Base-by-base conservation (phyloP, 2,888 invertebrate genomes). In the Margaritifera margaritifera region DNA sequence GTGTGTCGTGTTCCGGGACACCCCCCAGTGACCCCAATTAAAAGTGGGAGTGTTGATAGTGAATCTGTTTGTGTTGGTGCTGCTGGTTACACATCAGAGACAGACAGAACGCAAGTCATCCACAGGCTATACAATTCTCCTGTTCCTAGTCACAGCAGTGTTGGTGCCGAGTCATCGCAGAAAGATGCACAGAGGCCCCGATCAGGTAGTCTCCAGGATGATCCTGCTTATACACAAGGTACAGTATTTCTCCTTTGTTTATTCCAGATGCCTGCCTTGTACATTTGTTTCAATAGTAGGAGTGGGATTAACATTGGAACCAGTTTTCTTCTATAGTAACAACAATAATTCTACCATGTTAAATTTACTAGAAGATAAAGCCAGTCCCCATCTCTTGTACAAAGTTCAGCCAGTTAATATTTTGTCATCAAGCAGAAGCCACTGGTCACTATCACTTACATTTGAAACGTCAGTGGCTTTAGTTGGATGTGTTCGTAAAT, bases 61-160 rank as follows among this genome's bases (percentile, higher is more conserved):
- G 72, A 69, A 20, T 65, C 62, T 51, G 55, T 55, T 54, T 63
- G 63, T 61, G 66, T 66, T 55, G 75, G 73, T 70, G 70, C 72
- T 68, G 65, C 68, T 59, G 74, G 68, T 22, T 74, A 71, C 64
- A 65, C 62, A 63, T 70, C 71, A 22, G 74, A 74, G 63, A 62
- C 69, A 59, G 80, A 79, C 60, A 75, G 74, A 59, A 69, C 75
- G 25, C 75, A 73, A 53, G 63, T 72, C 62, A 69, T 72, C 27
- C 62, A 52, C 20, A 59, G 68, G 51, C 73, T 76, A 25, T 69
- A 74, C 57, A 67, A 75, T 52, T 83, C 84, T 5, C 81, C 83
- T n/a, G 79, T 81, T 24, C 82, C 85, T 79, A 86, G 84, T 80
- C 83, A 80, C 54, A 84, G 83, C 76, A 84, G 83, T 71, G 64